Percentiles rank a stretch among this genome's conserved stretches.
phyloP scores from a whole-genome alignment of 92 coral and sea anemone genomes.

The Phymanthus crucifer region DNA sequence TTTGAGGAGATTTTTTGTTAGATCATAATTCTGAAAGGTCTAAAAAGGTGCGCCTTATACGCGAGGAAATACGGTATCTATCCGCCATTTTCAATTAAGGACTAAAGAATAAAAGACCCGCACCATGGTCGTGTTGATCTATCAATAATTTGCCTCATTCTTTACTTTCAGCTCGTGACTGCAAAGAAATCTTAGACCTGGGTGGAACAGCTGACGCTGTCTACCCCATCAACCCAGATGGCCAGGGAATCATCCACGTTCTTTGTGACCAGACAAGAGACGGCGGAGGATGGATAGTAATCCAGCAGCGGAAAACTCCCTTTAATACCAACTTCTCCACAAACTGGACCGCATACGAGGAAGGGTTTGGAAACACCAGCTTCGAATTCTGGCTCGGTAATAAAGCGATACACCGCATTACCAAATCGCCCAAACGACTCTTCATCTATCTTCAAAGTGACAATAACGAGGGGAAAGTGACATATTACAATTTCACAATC shows the following conservation, averaged over 20 bases:
- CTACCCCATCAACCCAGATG: conserved; percentile 40
- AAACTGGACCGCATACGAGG: conserved; percentile 29
- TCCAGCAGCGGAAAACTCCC: conserved; percentile 30
- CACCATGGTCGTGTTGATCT: background rate
- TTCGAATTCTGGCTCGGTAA: conserved; percentile 46
- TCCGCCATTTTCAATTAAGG: background rate
- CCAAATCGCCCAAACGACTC: conserved; percentile 22
- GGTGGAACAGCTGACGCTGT: conserved; percentile 28
- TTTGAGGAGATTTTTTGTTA: too few relatives aligned
- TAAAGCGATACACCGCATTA: conserved; percentile 28
- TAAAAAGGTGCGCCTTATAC: too few relatives aligned
- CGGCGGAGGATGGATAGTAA: conserved; percentile 39
- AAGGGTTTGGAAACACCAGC: conserved; percentile 32
- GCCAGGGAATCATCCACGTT: conserved; percentile 21
- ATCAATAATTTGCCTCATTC: background rate
- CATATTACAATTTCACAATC: conserved; percentile 18
- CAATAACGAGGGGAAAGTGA: background rate
- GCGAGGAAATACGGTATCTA: too few relatives aligned
- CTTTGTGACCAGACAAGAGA: conserved; percentile 39
- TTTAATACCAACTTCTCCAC: conserved; percentile 24
- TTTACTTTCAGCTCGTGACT: conserved; percentile 31
- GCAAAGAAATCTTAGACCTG: conserved; percentile 19
- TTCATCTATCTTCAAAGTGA: background rate
- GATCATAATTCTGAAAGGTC: too few relatives aligned
- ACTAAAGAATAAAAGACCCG: background rate